phyloP scores from a whole-genome alignment of 2,888 invertebrate species.

The Endotricha flammealis region DNA sequence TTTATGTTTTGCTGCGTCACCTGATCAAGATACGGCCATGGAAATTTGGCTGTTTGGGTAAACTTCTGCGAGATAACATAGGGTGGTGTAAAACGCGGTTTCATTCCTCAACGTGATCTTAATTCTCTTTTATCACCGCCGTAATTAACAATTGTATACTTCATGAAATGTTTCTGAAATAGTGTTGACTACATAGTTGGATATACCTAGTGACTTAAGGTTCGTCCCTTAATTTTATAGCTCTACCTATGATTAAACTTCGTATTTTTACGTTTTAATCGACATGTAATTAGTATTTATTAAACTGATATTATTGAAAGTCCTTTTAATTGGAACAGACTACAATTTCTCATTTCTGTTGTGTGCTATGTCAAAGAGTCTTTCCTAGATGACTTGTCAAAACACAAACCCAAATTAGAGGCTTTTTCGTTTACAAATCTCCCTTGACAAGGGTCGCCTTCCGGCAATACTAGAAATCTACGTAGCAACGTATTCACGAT shows the following conservation, averaged over 20 bases:
- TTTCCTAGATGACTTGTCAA: slow-evolving; percentile 54
- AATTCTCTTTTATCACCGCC: too few species aligned
- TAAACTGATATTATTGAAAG: too few species aligned
- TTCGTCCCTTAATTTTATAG: too few species aligned
- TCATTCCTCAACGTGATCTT: neutral
- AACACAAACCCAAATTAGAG: slow-evolving; percentile 62
- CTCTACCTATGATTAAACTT: too few species aligned
- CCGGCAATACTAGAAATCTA: slow-evolving; percentile 42
- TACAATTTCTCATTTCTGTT: slow-evolving; percentile 26
- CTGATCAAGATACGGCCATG: slow-evolving; percentile 55
- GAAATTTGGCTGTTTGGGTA: slow-evolving; percentile 28
- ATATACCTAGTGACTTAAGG: too few species aligned
- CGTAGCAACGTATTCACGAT: slow-evolving; percentile 24
- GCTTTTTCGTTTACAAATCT: slow-evolving; percentile 64
- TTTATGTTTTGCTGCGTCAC: slow-evolving; percentile 66
- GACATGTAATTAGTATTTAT: too few species aligned
- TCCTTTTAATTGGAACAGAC: slow-evolving; percentile 16
- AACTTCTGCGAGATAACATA: slow-evolving; percentile 18
- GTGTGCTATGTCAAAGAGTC: slow-evolving; percentile 29
- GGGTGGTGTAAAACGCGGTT: slow-evolving; percentile 11
- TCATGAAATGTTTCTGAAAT: too few species aligned
- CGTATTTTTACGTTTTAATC: too few species aligned
- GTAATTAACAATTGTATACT: too few species aligned
- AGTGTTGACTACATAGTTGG: too few species aligned
- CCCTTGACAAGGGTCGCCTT: slow-evolving; percentile 62